Base-by-base conservation (phyloP, 2,797 vertebrate genomes). In the Diceros bicornis region DNA sequence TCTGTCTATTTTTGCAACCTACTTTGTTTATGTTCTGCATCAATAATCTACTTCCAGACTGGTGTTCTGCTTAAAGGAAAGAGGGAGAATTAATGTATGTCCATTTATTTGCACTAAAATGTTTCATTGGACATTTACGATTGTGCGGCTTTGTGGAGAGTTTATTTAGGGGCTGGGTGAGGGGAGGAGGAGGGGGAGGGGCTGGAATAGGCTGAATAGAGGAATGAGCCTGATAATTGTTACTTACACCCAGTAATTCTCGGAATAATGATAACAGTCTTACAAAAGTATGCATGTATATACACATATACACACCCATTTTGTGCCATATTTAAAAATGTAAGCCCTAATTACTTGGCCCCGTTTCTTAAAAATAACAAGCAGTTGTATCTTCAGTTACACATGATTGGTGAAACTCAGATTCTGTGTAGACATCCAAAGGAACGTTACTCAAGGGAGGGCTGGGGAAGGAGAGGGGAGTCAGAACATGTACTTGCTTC, bases 341-440 rank as follows among this genome's bases (percentile, higher is more conserved):
- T 4, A 59, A 75, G 64, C 66, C 64, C 52, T 86, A 52, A 93
- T 79, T 34, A 83, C 59, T 85, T 96, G 94, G 75, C 84, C 34
- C 10, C 1, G 2, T 66, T 90, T 55, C 90, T 78, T 72, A 72
- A 50, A 74, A 96, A 62, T 62, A 96, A 52, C 16, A 37, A 85
- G 84, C 34, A 8, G 29, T 78, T 75, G 57, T 85, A 17, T 74
- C 94, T 96, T 59, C 21, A 72, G 81, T 66, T 92, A 16, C 9
- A 2, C 8, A 7, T 41, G 55, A 78, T 69, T 29, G 23, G 47
- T 44, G 83, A 64, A n/a, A 61, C 64, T 16, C 32, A 3, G 41
- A 23, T 77, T 34, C 77, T 21, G 32, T 72, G 32, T 55, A 74
- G 90, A 50, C n/a, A 55, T 82, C 61, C 41, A 14, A 41, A 92